Evolutionary conservation across 2,797 vertebrate species (phyloP).

Genomic region (Acridotheres tristis): DNA sequence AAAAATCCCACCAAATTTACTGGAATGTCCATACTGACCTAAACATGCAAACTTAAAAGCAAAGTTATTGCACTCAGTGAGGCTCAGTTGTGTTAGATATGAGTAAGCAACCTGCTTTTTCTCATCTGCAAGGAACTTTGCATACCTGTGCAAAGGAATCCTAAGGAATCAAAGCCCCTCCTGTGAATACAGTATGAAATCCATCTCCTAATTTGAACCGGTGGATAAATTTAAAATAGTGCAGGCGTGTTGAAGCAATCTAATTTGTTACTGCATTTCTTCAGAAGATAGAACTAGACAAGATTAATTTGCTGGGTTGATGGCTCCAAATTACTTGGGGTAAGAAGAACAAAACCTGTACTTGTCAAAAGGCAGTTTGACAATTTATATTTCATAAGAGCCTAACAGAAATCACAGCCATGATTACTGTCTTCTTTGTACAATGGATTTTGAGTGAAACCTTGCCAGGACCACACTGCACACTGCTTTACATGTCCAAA

Average conservation of each 20-base stretch:
- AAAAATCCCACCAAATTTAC: background rate
- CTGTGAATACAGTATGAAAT: background rate
- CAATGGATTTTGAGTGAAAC: background rate
- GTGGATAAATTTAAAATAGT: conserved; percentile 6
- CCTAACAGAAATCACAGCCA: conserved; percentile 3
- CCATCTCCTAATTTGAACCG: background rate
- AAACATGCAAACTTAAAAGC: background rate
- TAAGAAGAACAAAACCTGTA: background rate
- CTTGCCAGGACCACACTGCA: background rate
- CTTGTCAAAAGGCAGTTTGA: conserved; percentile 7
- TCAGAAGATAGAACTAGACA: conserved; percentile 40
- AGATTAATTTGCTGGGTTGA: conserved; percentile 48
- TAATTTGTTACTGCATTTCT: conserved; percentile 44
- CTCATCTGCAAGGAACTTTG: background rate
- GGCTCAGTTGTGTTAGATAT: background rate
- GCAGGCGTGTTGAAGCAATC: conserved; percentile 24
- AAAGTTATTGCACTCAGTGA: background rate
- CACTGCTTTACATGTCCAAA: background rate
- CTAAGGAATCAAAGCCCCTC: background rate
- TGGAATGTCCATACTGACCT: background rate
- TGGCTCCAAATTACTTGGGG: conserved; percentile 45
- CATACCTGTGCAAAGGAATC: background rate
- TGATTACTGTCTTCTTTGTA: background rate
- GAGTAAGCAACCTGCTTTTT: background rate
- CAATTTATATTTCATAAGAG: background rate